These are phyloP conservation scores for Babyrousa celebensis DNA, from an alignment of 2,797 vertebrate genomes.

Conservation along the genomic window DNA sequence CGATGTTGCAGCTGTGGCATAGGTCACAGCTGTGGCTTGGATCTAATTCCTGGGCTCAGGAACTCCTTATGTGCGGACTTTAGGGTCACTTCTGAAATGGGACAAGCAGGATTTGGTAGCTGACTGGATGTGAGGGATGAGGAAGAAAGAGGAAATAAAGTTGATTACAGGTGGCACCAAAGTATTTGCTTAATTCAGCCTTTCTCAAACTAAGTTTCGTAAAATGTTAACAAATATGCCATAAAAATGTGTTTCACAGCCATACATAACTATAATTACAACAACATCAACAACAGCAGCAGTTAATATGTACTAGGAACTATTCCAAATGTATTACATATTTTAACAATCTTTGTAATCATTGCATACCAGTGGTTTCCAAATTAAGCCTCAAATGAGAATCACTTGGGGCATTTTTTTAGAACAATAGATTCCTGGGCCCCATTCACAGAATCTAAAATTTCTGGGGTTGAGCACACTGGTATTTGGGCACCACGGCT, in stretches of 20 bases:
- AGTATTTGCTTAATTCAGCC: constrained; percentile 47
- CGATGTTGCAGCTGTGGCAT: too few relatives aligned
- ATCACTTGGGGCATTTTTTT: background rate
- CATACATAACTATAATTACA: constrained; percentile 11
- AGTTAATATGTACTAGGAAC: constrained; percentile 32
- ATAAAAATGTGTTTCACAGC: constrained; percentile 48
- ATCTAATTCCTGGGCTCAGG: too few relatives aligned
- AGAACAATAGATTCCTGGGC: constrained; percentile 37
- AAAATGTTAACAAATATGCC: constrained; percentile 59
- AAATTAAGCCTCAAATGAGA: constrained; percentile 56
- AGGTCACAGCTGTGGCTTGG: too few relatives aligned
- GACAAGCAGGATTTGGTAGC: constrained; percentile 27
- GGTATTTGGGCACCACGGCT: constrained; percentile 13
- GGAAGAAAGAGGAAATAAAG: constrained; percentile 37
- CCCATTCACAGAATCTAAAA: constrained; percentile 11
- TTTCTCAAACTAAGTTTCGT: constrained; percentile 68
- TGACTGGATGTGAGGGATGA: constrained; percentile 46
- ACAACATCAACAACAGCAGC: constrained; percentile 3
- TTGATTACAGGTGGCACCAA: constrained; percentile 1
- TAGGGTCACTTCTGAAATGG: constrained; percentile 21
- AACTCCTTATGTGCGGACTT: background rate
- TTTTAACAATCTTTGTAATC: constrained; percentile 71
- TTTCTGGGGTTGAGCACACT: background rate
- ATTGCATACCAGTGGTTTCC: constrained; percentile 57
- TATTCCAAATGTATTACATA: constrained; percentile 67